phyloP scores from a whole-genome alignment of 92 coral and sea anemone species.

The Ricordea florida region DNA sequence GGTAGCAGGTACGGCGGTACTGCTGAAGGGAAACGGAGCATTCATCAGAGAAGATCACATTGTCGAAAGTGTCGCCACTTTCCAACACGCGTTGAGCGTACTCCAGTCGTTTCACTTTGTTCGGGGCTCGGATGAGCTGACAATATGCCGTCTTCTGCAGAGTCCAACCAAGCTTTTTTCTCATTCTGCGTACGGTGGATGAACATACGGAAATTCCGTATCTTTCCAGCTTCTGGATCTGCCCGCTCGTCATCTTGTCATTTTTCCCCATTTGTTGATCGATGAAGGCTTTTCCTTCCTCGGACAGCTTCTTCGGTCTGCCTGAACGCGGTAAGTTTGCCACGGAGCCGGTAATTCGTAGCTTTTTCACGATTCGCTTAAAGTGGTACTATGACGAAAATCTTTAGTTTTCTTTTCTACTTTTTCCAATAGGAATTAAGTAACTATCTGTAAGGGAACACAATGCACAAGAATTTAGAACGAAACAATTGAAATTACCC shows the following conservation, averaged over 20 bases:
- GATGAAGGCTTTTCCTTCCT: background rate
- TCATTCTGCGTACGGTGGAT: slow-evolving; percentile 17
- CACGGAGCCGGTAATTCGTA: background rate
- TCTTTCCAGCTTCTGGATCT: slow-evolving; percentile 1
- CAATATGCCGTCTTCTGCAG: slow-evolving; percentile 24
- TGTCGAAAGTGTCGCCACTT: slow-evolving; percentile 11
- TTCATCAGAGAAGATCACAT: slow-evolving; percentile 31
- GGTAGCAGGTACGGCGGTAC: background rate
- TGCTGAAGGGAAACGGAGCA: slow-evolving; percentile 2
- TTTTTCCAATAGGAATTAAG: too few relatives aligned
- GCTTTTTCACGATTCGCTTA: slow-evolving; percentile 6
- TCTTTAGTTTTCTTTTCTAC: too few relatives aligned
- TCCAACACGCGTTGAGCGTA: slow-evolving; percentile 12
- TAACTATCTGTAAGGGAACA: too few relatives aligned
- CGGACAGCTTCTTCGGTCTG: slow-evolving; percentile 24
- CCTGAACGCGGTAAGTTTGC: slow-evolving; percentile 5
- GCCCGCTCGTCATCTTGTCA: slow-evolving; percentile 19
- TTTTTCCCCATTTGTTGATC: slow-evolving; percentile 8
- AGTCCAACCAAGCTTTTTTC: slow-evolving; percentile 23
- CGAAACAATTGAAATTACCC: too few relatives aligned
- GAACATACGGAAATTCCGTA: slow-evolving; percentile 10
- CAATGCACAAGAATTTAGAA: too few relatives aligned
- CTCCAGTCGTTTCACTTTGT: slow-evolving; percentile 32
- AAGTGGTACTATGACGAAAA: too few relatives aligned
- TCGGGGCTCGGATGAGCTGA: slow-evolving; percentile 28